phyloP scores from a whole-genome alignment of 64 coral and sea anemone species.

The Montipora foliosa region DNA sequence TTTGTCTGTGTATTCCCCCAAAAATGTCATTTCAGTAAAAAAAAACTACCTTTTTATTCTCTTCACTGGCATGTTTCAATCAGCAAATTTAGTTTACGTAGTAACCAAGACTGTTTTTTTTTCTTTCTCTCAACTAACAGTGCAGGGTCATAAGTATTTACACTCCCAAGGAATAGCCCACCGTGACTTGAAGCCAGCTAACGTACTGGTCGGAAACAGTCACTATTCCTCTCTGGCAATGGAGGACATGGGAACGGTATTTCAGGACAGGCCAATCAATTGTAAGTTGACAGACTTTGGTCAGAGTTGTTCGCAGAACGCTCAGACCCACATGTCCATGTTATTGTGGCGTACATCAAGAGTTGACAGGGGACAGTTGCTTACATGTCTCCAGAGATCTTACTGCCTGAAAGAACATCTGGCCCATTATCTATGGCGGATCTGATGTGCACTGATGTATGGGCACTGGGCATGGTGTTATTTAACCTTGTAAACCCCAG shows the following conservation, averaged over 20 bases:
- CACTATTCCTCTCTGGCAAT: conserved; percentile 50
- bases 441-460: conserved; percentile 27
- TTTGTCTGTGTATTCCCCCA: conserved; percentile 15
- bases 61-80: conserved; percentile 22
- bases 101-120: conserved; percentile 6
- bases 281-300: conserved; percentile 22
- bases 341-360: conserved; percentile 32
- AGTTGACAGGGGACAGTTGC: conserved; percentile 44
- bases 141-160: neutral
- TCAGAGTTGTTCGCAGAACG: neutral
- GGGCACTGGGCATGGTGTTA: conserved; percentile 42
- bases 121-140: conserved; percentile 24
- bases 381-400: conserved; percentile 50
- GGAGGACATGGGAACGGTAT: conserved; percentile 37
- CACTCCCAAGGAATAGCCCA: conserved; percentile 34
- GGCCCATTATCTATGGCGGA: conserved; percentile 27
- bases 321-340: conserved; percentile 20
- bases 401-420: neutral
- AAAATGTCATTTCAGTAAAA: conserved; percentile 17
- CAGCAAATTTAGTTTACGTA: conserved; percentile 19
- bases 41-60: conserved; percentile 11
- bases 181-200: conserved; percentile 44
- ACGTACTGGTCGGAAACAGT: conserved; percentile 45
- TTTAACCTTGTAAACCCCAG: conserved; percentile 28
- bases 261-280: conserved; percentile 17